Evolutionary conservation across 2,888 invertebrate species (phyloP).

Genomic region (Sphaeridia pumilis): DNA sequence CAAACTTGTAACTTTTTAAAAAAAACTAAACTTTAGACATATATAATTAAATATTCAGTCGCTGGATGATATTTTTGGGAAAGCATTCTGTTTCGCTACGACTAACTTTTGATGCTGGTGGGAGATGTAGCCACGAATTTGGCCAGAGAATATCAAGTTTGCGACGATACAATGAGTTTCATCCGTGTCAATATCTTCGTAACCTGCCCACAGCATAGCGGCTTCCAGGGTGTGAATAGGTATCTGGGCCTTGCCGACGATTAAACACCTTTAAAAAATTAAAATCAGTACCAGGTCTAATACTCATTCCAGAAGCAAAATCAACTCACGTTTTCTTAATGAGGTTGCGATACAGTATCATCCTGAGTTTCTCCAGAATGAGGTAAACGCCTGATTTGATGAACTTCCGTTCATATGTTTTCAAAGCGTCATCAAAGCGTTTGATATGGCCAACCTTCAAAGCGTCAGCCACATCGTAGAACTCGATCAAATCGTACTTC

Average conservation of each 20-base stretch:
- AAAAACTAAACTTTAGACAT: not conserved
- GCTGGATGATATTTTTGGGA: conserved; percentile 49
- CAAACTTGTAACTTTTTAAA: not conserved
- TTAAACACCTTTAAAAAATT: conserved; percentile 38
- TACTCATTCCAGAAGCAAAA: conserved; percentile 1
- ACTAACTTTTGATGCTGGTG: conserved; percentile 94
- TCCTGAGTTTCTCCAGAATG: conserved; percentile 90
- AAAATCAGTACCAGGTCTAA: conserved; percentile 1
- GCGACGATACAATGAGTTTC: conserved; percentile 94
- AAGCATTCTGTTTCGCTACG: conserved; percentile 93
- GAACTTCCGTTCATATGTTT: conserved; percentile 78
- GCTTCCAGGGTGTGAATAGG: conserved; percentile 71
- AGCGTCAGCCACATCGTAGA: conserved; percentile 75
- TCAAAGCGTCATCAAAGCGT: conserved; percentile 70
- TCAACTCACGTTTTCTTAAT: conserved; percentile 71
- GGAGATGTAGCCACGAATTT: conserved; percentile 96
- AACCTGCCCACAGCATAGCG: conserved; percentile 68
- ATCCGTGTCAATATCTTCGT: conserved; percentile 72
- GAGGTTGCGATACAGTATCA: conserved; percentile 87
- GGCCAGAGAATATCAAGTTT: conserved; percentile 90
- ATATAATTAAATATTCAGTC: not conserved
- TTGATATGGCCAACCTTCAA: conserved; percentile 81
- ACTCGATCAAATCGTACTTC: conserved; percentile 82
- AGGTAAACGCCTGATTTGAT: conserved; percentile 95
- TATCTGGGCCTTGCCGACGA: conserved; percentile 60